Evolutionary conservation across 2,888 invertebrate genomes (phyloP), one percentile per base, ranked within the genome.

Genomic region (Lathronympha strigana): DNA sequence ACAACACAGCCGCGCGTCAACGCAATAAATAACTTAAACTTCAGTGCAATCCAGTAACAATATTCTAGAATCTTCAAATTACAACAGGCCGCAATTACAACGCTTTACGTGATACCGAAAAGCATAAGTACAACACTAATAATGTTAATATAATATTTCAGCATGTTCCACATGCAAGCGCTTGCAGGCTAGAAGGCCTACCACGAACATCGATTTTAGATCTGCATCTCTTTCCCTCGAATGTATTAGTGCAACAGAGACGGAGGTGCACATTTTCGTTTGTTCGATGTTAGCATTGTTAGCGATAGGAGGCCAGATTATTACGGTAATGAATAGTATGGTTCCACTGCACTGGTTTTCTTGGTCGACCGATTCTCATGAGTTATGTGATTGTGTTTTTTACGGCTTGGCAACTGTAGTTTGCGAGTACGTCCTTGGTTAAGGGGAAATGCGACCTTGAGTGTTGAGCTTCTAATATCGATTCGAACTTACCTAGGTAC

Each of bases 281-380:
- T n/a, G n/a, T n/a, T n/a, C n/a, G n/a, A n/a, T n/a, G n/a, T n/a
- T n/a, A n/a, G n/a, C n/a, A n/a, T n/a, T n/a, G n/a, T 55, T 63
- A 17, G 47, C 25, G 19, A 47, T 11, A 36, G 25, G n/a, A n/a
- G n/a, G 55, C 17, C 43, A 43, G n/a, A 45, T 57, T 31, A 45
- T 66, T 66, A 66, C 66, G 47, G 66, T 54, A 61, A 54, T 54
- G 61, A 66, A 66, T 64, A 23, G 47, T 51, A 47, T 31, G 45
- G 64, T 66, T 66, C 61, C 61, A 40, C 51, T 66, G 61, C 61
- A 54, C 54, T 66, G 47, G 38, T 53, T 66, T 61, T 66, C 66
- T 61, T 54, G 66, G 66, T 61, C 66, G 49, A 51, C 60, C 53
- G 47, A 47, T 47, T 49, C 60, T 61, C 61, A 61, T 45, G 58